phyloP scores from a whole-genome alignment of 2,888 invertebrate species.

The Petrophora chlorosata region DNA sequence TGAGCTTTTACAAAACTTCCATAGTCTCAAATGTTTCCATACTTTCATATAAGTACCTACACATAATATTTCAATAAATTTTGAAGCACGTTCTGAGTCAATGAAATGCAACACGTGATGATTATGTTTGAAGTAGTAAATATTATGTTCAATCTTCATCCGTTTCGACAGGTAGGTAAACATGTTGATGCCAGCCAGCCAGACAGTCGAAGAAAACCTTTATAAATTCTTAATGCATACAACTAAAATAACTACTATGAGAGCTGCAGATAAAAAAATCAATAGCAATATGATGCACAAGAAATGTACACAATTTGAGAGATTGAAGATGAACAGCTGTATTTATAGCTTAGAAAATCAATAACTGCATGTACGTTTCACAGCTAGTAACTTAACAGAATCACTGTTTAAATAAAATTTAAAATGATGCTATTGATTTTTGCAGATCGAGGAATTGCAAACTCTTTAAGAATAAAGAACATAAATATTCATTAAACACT shows the following conservation, averaged over 20 bases:
- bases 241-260: background rate
- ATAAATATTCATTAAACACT: slow-evolving; percentile 27
- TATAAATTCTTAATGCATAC: background rate
- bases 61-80: background rate
- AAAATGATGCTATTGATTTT: background rate
- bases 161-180: background rate
- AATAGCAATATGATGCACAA: slow-evolving; percentile 1
- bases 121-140: background rate
- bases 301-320: background rate
- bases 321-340: background rate
- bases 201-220: background rate
- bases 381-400: background rate
- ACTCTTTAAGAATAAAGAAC: slow-evolving; percentile 6
- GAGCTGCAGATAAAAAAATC: slow-evolving; percentile 5
- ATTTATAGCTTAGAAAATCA: slow-evolving; percentile 17
- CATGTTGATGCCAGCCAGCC: background rate
- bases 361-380: slow-evolving; percentile 18
- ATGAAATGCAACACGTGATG: background rate
- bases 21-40: too few species aligned
- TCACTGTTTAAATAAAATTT: background rate
- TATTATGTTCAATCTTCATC: background rate
- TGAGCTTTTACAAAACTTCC: too few species aligned
- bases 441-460: background rate
- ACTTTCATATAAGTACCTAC: too few species aligned
- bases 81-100: background rate